Conservation (phyloP, 1,140 invertebrate genomes). For the Drosophila ercepeae region DNA sequence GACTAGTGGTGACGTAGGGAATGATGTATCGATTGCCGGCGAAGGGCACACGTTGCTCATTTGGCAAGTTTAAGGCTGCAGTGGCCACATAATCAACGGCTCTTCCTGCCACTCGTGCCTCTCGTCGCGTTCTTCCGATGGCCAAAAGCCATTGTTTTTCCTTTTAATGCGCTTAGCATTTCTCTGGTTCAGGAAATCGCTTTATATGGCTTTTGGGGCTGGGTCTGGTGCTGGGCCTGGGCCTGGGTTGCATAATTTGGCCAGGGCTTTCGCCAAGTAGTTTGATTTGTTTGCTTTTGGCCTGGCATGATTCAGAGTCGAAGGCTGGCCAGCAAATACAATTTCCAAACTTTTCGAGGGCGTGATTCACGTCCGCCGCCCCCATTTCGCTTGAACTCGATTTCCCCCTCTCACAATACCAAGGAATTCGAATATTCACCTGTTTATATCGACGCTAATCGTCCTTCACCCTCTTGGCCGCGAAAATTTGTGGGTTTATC, state of each 20-base stretch:
- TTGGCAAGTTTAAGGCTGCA: slow-evolving; percentile 48
- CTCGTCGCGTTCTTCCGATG: no score
- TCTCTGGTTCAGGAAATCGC: slow-evolving; percentile 59
- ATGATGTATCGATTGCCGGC: slow-evolving; percentile 26
- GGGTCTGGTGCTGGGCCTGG: slow-evolving; percentile 14
- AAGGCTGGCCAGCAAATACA: slow-evolving; percentile 23
- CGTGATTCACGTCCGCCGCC: slow-evolving; percentile 33
- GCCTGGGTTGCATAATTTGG: slow-evolving; percentile 58
- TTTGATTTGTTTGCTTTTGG: slow-evolving; percentile 36
- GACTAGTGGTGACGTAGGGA: slow-evolving; percentile 24
- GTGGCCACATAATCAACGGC: slow-evolving; percentile 22
- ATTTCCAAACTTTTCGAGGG: slow-evolving; percentile 32
- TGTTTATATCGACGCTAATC: slow-evolving; percentile 38
- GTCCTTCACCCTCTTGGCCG: slow-evolving; percentile 34
- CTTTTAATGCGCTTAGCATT: slow-evolving; percentile 63
- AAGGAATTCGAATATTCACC: no score
- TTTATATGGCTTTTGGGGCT: slow-evolving; percentile 64
- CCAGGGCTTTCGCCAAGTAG: slow-evolving; percentile 1
- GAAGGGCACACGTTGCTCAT: slow-evolving; percentile 21
- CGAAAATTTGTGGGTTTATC: slow-evolving; percentile 28
- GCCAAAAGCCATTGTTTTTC: slow-evolving; percentile 7
- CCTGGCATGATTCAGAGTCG: slow-evolving; percentile 32
- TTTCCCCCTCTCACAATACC: neutral
- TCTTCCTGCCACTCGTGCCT: no score
- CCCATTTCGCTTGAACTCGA: slow-evolving; percentile 11